Percentiles rank a stretch among this genome's conserved stretches.
Evolutionary conservation across 2,113 vertebrate species (phyloP).

Genomic region (Glaucidium brasilianum): DNA sequence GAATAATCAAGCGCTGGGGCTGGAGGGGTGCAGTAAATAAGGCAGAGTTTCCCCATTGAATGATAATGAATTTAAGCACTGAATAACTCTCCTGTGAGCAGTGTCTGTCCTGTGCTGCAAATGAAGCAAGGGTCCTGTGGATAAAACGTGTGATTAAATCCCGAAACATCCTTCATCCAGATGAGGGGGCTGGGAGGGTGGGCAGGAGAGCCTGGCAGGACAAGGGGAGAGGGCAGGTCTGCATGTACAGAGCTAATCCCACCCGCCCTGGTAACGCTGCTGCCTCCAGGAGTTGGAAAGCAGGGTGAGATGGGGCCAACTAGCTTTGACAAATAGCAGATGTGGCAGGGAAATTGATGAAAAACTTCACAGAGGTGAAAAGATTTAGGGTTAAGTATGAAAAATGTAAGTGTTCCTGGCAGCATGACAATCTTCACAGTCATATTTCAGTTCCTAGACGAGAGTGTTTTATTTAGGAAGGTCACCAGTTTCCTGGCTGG

Average conservation of each 20-base stretch:
- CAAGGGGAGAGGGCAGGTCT: not conserved
- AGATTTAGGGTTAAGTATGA: conserved; percentile 23
- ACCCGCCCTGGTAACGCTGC: not conserved
- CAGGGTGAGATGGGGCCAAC: not conserved
- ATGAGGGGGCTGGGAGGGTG: not conserved
- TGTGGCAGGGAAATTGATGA: not conserved
- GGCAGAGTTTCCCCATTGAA: not conserved
- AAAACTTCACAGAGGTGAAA: not conserved
- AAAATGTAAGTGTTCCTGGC: not conserved
- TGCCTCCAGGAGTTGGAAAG: not conserved
- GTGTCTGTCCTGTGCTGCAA: not conserved
- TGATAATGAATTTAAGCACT: not conserved
- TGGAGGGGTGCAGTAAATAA: not conserved
- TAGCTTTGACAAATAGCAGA: not conserved
- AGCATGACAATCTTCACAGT: not conserved
- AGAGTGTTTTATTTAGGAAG: not conserved
- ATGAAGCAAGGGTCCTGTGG: not conserved
- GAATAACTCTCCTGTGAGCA: not conserved
- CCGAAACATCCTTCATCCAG: not conserved
- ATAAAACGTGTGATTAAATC: not conserved
- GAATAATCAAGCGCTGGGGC: not conserved
- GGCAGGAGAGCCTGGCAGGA: not conserved
- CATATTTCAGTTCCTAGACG: not conserved
- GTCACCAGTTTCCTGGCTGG: not conserved
- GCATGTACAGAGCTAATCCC: not conserved